Percentiles rank a stretch among this genome's conserved stretches.
These are phyloP conservation scores for Philypnodon macrostomus DNA, from an alignment of 2,797 vertebrate genomes.

Conservation along the genomic window DNA sequence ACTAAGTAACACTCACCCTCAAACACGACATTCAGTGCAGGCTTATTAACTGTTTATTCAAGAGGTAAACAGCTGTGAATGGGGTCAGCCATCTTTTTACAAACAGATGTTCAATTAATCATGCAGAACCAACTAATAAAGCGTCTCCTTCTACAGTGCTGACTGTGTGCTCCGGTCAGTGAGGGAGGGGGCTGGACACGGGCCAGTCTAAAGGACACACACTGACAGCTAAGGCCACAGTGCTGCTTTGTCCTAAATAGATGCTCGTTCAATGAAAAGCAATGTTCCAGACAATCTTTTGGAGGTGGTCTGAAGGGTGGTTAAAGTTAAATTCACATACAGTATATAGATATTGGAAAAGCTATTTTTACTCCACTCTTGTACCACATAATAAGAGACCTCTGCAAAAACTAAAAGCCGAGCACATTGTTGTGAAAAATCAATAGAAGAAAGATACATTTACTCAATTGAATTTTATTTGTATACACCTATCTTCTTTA, in stretches of 20 bases:
- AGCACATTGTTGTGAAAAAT: conserved; percentile 31
- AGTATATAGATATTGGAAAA: neutral
- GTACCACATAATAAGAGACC: conserved; percentile 30
- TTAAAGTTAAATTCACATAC: neutral
- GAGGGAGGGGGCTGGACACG: conserved; percentile 47
- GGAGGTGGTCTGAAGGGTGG: neutral
- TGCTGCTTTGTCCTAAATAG: conserved; percentile 9
- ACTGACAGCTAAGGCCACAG: conserved; percentile 51
- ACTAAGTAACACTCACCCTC: conserved; percentile 31
- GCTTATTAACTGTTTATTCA: conserved; percentile 66
- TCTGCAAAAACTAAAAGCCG: conserved; percentile 50
- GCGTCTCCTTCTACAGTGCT: conserved; percentile 62
- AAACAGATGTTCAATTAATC: conserved; percentile 79
- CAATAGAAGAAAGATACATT: conserved; percentile 37
- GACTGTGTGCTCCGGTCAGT: conserved; percentile 50
- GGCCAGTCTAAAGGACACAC: conserved; percentile 55
- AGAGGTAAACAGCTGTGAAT: conserved; percentile 71
- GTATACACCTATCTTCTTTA: conserved; percentile 42
- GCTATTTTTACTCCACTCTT: conserved; percentile 23
- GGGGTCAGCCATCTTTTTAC: conserved; percentile 64
- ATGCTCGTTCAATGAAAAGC: conserved; percentile 8
- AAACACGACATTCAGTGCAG: conserved; percentile 43
- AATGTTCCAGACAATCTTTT: conserved; percentile 13
- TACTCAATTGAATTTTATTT: conserved; percentile 38
- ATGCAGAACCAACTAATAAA: conserved; percentile 67